phyloP scores from a whole-genome alignment of 1,140 invertebrate genomes.

The Hesperophylax magnus region DNA sequence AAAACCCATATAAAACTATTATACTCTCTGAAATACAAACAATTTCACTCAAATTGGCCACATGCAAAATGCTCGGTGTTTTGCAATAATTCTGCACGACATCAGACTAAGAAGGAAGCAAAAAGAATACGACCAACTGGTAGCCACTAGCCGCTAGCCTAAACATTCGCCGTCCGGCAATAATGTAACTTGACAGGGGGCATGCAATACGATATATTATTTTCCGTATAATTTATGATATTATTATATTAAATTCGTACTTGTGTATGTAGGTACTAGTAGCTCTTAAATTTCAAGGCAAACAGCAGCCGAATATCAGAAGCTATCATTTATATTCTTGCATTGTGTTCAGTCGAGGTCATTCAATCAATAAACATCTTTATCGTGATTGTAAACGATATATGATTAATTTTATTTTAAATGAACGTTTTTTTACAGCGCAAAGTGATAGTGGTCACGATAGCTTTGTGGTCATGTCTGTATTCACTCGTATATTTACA shows the following conservation, averaged over 20 bases:
- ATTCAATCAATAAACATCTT: conserved; percentile 24
- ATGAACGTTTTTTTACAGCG: not conserved
- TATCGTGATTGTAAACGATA: conserved; percentile 28
- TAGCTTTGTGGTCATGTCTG: no score
- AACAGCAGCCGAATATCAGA: not conserved
- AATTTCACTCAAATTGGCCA: no score
- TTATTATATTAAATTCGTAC: no score
- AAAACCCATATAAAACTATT: no score
- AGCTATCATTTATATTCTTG: conserved; percentile 6
- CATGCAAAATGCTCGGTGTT: no score
- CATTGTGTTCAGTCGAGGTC: not conserved
- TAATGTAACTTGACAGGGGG: not conserved
- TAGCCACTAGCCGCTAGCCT: conserved; percentile 1
- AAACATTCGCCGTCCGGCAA: not conserved
- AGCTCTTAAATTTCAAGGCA: conserved; percentile 4
- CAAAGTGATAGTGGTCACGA: no score
- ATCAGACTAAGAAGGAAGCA: no score
- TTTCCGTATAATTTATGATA: no score
- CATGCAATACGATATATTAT: not conserved
- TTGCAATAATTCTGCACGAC: no score
- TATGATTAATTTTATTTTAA: not conserved
- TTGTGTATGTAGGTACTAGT: no score
- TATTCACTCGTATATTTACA: no score
- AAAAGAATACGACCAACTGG: not conserved
- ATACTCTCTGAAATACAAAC: no score